phyloP scores from a whole-genome alignment of 2,797 vertebrate species.

The Ctenopoma kingsleyae region DNA sequence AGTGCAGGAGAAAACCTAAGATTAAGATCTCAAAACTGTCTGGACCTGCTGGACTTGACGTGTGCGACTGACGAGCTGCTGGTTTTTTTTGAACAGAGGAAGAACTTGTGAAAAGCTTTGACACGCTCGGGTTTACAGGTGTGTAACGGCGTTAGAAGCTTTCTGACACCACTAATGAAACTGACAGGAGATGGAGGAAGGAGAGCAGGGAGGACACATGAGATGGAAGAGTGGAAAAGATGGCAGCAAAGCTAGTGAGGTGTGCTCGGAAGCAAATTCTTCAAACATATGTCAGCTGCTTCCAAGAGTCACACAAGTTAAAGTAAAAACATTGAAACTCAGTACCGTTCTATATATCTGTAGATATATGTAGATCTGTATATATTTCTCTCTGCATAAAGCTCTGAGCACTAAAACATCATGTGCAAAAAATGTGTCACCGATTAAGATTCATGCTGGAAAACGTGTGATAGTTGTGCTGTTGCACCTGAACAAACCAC shows the following conservation, averaged over 20 bases:
- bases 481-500: neutral
- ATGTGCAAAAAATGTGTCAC: conserved; percentile 19
- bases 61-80: conserved; percentile 36
- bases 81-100: conserved; percentile 21
- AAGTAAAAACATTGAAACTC: conserved; percentile 12
- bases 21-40: conserved; percentile 74
- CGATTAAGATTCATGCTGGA: neutral
- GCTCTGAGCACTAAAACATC: conserved; percentile 34
- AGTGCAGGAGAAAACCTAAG: conserved; percentile 57
- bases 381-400: conserved; percentile 40
- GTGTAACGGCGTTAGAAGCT: conserved; percentile 69
- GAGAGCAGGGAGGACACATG: conserved; percentile 9
- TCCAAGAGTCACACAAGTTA: conserved; percentile 5
- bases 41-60: conserved; percentile 35
- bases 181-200: conserved; percentile 35
- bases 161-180: conserved; percentile 67
- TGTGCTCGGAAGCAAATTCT: neutral
- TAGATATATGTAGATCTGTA: neutral
- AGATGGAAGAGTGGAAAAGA: neutral
- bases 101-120: conserved; percentile 78
- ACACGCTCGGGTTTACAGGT: conserved; percentile 76
- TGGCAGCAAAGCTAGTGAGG: neutral
- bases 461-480: neutral
- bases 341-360: conserved; percentile 14
- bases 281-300: neutral